These are phyloP conservation scores for Spea bombifrons DNA, from an alignment of 2,113 vertebrate genomes.

Conservation along the genomic window DNA sequence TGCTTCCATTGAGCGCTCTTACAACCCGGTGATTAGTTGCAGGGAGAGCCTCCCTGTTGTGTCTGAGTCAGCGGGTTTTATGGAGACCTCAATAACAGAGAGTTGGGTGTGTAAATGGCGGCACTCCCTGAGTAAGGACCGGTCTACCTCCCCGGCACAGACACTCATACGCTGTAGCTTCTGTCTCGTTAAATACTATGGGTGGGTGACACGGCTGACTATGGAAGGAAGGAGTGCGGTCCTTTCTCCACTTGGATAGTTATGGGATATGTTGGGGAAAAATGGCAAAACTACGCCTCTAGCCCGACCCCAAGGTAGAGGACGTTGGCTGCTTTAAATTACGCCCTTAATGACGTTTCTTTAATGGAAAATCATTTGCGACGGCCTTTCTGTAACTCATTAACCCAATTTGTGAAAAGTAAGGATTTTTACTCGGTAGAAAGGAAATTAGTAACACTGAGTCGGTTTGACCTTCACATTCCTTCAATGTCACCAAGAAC, in stretches of 20 bases:
- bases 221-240: no score
- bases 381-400: conserved; percentile 12
- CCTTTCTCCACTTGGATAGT: no score
- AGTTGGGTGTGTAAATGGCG: not conserved
- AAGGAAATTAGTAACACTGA: not conserved
- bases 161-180: no score
- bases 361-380: not conserved
- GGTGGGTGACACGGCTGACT: no score
- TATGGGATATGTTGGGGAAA: no score
- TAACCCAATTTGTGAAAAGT: conserved; percentile 14
- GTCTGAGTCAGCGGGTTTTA: conserved; percentile 5
- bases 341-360: not conserved
- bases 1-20: not conserved
- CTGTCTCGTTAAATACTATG: no score
- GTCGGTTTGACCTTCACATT: not conserved
- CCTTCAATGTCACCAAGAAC: not conserved
- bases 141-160: no score
- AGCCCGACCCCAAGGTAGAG: not conserved
- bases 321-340: not conserved
- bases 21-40: conserved; percentile 6
- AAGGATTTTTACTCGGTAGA: not conserved
- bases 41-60: not conserved
- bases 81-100: not conserved
- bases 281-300: not conserved
- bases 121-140: no score